Evolutionary conservation across 1,140 invertebrate species (phyloP).

Genomic region (Dendrolimus punctatus): DNA sequence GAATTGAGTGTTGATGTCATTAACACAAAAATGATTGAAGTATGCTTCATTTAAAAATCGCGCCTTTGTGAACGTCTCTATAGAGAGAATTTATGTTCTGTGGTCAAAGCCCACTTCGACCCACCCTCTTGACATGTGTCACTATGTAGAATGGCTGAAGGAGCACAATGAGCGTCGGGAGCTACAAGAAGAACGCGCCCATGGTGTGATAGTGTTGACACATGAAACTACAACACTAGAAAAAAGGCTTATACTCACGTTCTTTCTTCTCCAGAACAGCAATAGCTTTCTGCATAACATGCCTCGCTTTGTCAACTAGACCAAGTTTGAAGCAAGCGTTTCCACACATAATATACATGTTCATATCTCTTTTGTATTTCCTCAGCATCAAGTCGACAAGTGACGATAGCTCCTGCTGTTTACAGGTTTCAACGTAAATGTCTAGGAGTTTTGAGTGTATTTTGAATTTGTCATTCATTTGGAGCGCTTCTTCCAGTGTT

Average conservation of each 20-base stretch:
- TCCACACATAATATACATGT: constrained; percentile 81
- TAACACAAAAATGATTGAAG: too few species aligned
- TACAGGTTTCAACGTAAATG: constrained; percentile 80
- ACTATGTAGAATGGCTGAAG: too few species aligned
- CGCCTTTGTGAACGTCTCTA: too few species aligned
- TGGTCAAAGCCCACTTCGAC: too few species aligned
- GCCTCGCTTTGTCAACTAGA: constrained; percentile 82
- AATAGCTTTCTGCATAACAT: constrained; percentile 83
- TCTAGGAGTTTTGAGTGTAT: constrained; percentile 83
- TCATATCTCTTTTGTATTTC: constrained; percentile 81
- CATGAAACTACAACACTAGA: background rate
- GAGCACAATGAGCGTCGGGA: too few species aligned
- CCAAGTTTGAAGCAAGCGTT: constrained; percentile 80
- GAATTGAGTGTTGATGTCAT: too few species aligned
- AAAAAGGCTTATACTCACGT: constrained; percentile 74
- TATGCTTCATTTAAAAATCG: too few species aligned
- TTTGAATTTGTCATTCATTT: constrained; percentile 82
- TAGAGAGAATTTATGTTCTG: too few species aligned
- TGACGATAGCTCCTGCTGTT: constrained; percentile 79
- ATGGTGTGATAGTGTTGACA: too few species aligned
- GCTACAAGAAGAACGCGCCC: too few species aligned
- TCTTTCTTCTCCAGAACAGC: constrained; percentile 79
- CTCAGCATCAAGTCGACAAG: constrained; percentile 80
- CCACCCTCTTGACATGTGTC: too few species aligned
- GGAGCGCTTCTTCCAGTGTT: constrained; percentile 85